Conservation (phyloP, 2,113 vertebrate species). For the Variabilichromis moorii region DNA sequence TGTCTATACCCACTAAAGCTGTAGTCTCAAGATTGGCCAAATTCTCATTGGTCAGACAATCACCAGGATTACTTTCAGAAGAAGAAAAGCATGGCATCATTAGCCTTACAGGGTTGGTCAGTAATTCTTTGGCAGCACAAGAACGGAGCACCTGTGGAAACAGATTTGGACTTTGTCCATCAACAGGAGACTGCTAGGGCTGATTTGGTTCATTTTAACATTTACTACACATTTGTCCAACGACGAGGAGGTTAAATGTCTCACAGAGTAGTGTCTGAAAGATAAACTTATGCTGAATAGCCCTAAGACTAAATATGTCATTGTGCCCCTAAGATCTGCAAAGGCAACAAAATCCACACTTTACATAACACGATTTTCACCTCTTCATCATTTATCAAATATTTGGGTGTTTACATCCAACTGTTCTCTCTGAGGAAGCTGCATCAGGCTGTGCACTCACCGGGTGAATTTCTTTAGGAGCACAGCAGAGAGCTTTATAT, state of each 20-base stretch:
- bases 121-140: background rate
- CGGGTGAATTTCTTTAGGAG: accelerated
- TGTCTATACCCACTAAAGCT: background rate
- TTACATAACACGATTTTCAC: background rate
- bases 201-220: background rate
- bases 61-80: background rate
- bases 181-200: background rate
- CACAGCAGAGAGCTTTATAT: background rate
- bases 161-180: background rate
- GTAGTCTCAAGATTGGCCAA: background rate
- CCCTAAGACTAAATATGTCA: background rate
- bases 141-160: background rate
- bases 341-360: background rate
- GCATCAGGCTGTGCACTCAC: background rate
- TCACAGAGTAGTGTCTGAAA: background rate
- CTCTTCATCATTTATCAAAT: background rate
- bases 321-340: background rate
- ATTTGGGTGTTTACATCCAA: background rate
- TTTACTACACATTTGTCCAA: background rate
- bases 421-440: background rate
- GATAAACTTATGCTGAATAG: background rate
- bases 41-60: background rate
- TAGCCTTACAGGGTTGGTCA: background rate
- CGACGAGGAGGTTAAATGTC: background rate
- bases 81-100: background rate